phyloP scores from a whole-genome alignment of 2,888 invertebrate species.

The Dendrolimus pini region DNA sequence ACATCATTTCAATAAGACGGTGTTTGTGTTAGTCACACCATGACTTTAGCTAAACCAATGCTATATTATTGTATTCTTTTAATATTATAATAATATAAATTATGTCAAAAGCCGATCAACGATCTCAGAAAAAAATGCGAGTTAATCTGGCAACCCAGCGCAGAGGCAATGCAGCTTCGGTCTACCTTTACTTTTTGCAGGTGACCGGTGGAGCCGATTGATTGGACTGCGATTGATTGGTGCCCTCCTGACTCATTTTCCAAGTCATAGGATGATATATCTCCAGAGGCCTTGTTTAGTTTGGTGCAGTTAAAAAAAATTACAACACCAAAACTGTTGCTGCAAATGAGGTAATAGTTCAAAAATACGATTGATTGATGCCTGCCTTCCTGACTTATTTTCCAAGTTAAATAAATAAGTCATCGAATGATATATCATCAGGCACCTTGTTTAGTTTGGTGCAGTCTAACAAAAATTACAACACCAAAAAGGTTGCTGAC shows the following conservation, averaged over 20 bases:
- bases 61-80: too few species aligned
- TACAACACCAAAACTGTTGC: too few species aligned
- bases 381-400: slow-evolving; percentile 48
- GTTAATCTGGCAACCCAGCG: background rate
- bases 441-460: background rate
- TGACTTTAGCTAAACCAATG: too few species aligned
- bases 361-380: slow-evolving; percentile 33
- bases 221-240: slow-evolving; percentile 54
- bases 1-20: too few species aligned
- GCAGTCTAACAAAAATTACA: too few species aligned
- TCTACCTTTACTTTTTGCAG: slow-evolving; percentile 65
- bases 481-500: too few species aligned
- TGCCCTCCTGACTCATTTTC: slow-evolving; percentile 54
- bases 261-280: slow-evolving; percentile 16
- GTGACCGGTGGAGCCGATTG: slow-evolving; percentile 47
- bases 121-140: background rate
- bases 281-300: background rate
- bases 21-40: too few species aligned
- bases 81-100: too few species aligned
- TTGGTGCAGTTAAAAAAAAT: too few species aligned
- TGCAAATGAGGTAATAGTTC: too few species aligned
- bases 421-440: slow-evolving; percentile 5
- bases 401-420: slow-evolving; percentile 17
- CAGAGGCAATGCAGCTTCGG: slow-evolving; percentile 24
- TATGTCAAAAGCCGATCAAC: too few species aligned